These are phyloP conservation scores for Pangasius larnaudii DNA, from an alignment of 2,797 vertebrate species.

Conservation along the genomic window DNA sequence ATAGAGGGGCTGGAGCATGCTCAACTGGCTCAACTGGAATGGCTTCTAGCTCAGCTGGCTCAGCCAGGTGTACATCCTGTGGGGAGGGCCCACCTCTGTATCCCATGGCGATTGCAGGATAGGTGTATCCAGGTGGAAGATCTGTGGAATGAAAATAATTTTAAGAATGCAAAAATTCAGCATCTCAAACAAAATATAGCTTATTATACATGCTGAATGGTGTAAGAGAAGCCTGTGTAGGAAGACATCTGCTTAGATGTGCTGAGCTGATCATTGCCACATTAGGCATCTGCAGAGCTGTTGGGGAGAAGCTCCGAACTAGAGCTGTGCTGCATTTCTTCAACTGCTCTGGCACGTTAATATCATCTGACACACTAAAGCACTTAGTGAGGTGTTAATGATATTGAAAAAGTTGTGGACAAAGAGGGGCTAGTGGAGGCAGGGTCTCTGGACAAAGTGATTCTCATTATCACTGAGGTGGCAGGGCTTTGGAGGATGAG, in stretches of 20 bases:
- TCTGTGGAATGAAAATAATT: conserved; percentile 69
- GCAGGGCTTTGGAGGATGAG: conserved; percentile 62
- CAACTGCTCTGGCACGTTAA: conserved; percentile 60
- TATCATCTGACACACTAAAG: conserved; percentile 56
- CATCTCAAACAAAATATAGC: conserved; percentile 1
- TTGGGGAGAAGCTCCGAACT: conserved; percentile 55
- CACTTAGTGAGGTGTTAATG: conserved; percentile 70
- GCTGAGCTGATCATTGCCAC: conserved; percentile 53
- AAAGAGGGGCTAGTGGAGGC: conserved; percentile 23
- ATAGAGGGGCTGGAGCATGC: conserved; percentile 82
- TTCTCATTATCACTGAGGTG: conserved; percentile 69
- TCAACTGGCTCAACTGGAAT: conserved; percentile 84
- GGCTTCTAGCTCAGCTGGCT: conserved; percentile 84
- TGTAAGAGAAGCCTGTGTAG: not conserved
- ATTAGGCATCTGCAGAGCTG: conserved; percentile 13
- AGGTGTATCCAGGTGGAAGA: conserved; percentile 85
- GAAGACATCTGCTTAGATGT: conserved; percentile 5
- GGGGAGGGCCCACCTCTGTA: conserved; percentile 81
- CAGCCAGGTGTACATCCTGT: conserved; percentile 78
- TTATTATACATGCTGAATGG: not conserved
- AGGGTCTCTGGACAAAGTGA: conserved; percentile 63
- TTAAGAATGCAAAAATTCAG: conserved; percentile 15
- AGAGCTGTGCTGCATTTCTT: conserved; percentile 62
- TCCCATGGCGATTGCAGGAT: conserved; percentile 77
- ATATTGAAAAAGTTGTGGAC: conserved; percentile 67